These are phyloP conservation scores for Ectemnius cavifrons DNA, from an alignment of 2,888 invertebrate species.

Conservation along the genomic window DNA sequence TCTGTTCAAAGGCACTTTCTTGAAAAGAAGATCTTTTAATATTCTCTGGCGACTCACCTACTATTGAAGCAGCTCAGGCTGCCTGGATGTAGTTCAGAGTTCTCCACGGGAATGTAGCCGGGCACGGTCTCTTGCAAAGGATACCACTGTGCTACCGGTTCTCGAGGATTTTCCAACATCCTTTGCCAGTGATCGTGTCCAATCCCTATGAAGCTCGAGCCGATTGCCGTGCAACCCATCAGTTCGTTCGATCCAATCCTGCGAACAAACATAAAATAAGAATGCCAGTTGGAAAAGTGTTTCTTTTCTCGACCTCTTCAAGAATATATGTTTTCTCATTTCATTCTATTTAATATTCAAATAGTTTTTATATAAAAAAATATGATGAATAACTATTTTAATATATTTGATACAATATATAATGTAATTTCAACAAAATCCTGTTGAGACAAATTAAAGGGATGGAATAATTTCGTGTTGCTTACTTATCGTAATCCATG, in stretches of 20 bases:
- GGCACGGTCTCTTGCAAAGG: constrained; percentile 86
- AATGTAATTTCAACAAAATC: no score
- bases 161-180: constrained; percentile 90
- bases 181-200: constrained; percentile 92
- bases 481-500: constrained; percentile 93
- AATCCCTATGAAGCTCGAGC: constrained; percentile 86
- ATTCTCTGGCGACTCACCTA: constrained; percentile 79
- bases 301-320: no score
- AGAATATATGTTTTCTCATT: no score
- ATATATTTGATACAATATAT: no score
- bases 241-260: constrained; percentile 93
- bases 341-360: no score
- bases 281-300: no score
- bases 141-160: constrained; percentile 93
- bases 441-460: background rate
- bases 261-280: background rate
- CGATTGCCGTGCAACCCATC: constrained; percentile 91
- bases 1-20: no score
- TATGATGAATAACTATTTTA: no score
- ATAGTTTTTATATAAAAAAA: no score
- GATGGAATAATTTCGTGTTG: background rate
- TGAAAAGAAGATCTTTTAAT: background rate
- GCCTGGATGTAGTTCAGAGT: constrained; percentile 80
- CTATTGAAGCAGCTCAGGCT: constrained; percentile 85
- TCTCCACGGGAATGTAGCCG: constrained; percentile 81